A percentile compares a stretch with the other conserved stretches of the same genome.
Conservation (phyloP, 2,113 vertebrate species). For the Cervus canadensis region DNA sequence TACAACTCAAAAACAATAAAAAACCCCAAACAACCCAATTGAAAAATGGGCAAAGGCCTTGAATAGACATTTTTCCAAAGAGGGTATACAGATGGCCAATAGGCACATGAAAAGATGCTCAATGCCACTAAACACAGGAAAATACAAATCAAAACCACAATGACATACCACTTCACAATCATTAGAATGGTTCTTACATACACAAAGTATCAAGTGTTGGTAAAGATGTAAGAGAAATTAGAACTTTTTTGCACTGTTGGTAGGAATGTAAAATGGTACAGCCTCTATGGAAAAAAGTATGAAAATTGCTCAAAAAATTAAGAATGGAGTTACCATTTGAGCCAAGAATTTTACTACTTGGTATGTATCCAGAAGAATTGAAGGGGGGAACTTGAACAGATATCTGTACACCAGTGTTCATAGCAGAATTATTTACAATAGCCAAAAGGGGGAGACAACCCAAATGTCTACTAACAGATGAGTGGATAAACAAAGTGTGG, state of each 20-base stretch:
- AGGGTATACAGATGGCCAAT: background rate
- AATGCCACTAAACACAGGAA: background rate
- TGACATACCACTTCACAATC: background rate
- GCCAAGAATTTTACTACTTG: background rate
- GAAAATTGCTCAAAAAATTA: background rate
- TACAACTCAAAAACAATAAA: background rate
- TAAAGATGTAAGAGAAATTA: background rate
- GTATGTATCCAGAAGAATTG: background rate
- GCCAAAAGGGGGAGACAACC: background rate
- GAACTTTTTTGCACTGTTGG: background rate
- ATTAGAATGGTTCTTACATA: background rate
- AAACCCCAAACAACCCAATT: background rate
- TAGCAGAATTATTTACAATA: background rate
- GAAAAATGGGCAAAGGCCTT: background rate
- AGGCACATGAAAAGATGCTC: background rate
- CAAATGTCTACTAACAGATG: background rate
- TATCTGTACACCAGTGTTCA: background rate
- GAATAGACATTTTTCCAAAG: slow-evolving; percentile 10
- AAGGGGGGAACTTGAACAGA: background rate
- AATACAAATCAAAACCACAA: slow-evolving; percentile 1
- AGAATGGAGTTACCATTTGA: background rate
- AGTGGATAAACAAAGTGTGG: background rate
- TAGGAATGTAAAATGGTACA: background rate
- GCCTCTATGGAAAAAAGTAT: background rate
- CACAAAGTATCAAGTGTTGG: background rate